Evolutionary conservation across 2,113 vertebrate genomes (phyloP).

Genomic region (Electrona antarctica): DNA sequence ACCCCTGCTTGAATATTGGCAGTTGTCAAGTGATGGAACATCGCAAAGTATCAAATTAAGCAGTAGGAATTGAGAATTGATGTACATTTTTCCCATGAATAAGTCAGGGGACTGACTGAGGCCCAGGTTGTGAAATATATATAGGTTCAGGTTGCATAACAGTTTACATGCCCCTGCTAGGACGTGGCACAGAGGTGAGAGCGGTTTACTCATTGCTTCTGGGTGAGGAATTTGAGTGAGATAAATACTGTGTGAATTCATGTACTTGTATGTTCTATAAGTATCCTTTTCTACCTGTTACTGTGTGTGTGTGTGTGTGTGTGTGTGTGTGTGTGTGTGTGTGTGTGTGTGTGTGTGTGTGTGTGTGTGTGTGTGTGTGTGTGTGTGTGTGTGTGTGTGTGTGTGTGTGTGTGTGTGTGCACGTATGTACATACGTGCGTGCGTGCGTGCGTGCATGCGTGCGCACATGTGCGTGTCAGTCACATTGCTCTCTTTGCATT

Average conservation of each 20-base stretch:
- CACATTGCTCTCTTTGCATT: slow-evolving; percentile 38
- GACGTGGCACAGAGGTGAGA: slow-evolving; percentile 55
- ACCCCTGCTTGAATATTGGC: too few species aligned
- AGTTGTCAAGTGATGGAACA: slow-evolving; percentile 11
- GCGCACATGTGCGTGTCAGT: background rate
- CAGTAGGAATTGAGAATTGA: slow-evolving; percentile 34
- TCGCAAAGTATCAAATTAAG: slow-evolving; percentile 14
- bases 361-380: slow-evolving; percentile 7
- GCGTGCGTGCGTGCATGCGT: background rate
- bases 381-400: background rate
- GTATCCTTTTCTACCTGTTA: slow-evolving; percentile 25
- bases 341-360: slow-evolving; percentile 17
- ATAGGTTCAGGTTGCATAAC: slow-evolving; percentile 55
- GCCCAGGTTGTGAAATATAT: slow-evolving; percentile 61
- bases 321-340: slow-evolving; percentile 13
- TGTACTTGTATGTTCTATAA: slow-evolving; percentile 16
- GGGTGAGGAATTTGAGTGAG: slow-evolving; percentile 48
- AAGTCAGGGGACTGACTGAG: slow-evolving; percentile 58
- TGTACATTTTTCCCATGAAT: slow-evolving; percentile 51
- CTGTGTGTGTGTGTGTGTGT: slow-evolving; percentile 10
- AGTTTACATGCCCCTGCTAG: slow-evolving; percentile 56
- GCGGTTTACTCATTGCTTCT: slow-evolving; percentile 46
- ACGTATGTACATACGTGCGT: background rate
- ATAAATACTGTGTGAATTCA: slow-evolving; percentile 12
- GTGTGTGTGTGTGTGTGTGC: background rate